Percentiles rank a stretch among this genome's conserved stretches.
Evolutionary conservation across 2,797 vertebrate genomes (phyloP).

Genomic region (Agapornis canus): DNA sequence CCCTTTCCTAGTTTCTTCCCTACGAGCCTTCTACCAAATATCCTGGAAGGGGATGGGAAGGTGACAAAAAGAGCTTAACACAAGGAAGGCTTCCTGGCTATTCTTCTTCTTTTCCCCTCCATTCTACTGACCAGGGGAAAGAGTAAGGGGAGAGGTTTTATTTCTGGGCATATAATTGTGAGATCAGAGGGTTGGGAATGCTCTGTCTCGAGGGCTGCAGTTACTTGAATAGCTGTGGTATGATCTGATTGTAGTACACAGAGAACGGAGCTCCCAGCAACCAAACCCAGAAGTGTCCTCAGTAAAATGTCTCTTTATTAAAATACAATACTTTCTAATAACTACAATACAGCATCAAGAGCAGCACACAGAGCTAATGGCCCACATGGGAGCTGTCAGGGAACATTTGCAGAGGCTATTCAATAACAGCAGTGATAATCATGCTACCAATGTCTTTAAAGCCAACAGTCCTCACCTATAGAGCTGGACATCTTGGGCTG

Average conservation of each 20-base stretch:
- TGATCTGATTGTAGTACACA: not conserved
- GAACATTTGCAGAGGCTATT: not conserved
- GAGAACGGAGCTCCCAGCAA: not conserved
- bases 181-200: not conserved
- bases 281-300: not conserved
- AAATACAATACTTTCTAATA: constrained; percentile 60
- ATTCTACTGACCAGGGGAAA: not conserved
- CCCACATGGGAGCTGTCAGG: not conserved
- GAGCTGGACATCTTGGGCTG: not conserved
- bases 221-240: not conserved
- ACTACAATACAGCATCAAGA: not conserved
- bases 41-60: fast-evolving
- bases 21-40: not conserved
- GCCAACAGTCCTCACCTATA: not conserved
- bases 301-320: constrained; percentile 53
- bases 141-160: not conserved
- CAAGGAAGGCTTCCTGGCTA: not conserved
- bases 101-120: not conserved
- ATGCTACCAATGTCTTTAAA: not conserved
- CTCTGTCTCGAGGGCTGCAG: constrained; percentile 40
- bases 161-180: not conserved
- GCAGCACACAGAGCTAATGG: not conserved
- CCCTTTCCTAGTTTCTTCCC: not conserved
- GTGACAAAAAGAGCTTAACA: not conserved
- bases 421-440: not conserved